Percentiles rank a stretch among this genome's conserved stretches.
phyloP scores from a whole-genome alignment of 2,113 vertebrate genomes.

The Anthoscopus minutus region DNA sequence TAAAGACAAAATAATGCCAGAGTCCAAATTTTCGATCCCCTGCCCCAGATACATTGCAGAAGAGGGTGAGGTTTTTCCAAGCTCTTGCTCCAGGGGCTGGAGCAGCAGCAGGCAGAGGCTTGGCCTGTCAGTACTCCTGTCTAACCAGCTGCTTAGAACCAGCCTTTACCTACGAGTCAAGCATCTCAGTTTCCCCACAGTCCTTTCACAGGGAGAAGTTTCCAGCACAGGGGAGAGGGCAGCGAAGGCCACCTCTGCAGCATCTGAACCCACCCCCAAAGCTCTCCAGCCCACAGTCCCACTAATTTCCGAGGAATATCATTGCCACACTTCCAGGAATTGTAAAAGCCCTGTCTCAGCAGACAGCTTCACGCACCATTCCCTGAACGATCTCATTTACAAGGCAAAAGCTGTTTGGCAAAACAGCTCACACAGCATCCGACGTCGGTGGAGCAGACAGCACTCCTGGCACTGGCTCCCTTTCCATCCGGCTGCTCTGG shows the following conservation, averaged over 20 bases:
- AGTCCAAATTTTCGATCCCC: background rate
- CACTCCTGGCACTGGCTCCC: background rate
- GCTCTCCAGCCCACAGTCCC: background rate
- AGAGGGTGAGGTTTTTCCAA: background rate
- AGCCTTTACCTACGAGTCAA: background rate
- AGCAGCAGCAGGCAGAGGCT: background rate
- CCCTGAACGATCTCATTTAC: background rate
- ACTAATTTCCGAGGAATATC: rapidly evolving
- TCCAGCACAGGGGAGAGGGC: background rate
- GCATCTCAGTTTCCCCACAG: background rate
- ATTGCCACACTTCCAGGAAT: background rate
- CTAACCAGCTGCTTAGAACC: background rate
- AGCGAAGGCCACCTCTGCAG: background rate
- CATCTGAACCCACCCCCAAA: background rate
- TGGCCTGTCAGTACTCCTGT: rapidly evolving
- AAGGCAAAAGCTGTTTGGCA: conserved; percentile 7
- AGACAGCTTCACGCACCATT: background rate
- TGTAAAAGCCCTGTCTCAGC: background rate
- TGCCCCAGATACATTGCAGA: background rate
- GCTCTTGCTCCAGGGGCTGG: background rate
- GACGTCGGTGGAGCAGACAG: conserved; percentile 4
- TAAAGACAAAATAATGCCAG: background rate
- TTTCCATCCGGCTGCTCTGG: conserved; percentile 58
- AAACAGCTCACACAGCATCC: background rate
- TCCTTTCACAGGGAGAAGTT: background rate